Percentiles rank a stretch among this genome's conserved stretches.
Conservation (phyloP, 2,113 vertebrate genomes). For the Petromus typicus region DNA sequence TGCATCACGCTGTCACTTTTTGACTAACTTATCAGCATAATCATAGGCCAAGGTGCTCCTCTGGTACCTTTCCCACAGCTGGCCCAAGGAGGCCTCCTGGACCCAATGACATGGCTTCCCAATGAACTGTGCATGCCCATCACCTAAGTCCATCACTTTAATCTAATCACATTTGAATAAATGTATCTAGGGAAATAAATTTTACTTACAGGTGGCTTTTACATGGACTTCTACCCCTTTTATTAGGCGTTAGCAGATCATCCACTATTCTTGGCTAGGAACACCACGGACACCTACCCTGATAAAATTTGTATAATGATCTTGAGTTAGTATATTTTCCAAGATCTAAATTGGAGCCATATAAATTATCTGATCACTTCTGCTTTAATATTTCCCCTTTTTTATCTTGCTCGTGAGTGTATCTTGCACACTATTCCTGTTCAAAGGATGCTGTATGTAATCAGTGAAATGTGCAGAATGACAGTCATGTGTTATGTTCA, state of each 20-base stretch:
- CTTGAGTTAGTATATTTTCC: not conserved
- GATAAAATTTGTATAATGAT: not conserved
- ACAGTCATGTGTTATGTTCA: not conserved
- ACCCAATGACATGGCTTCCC: not conserved
- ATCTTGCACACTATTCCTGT: not conserved
- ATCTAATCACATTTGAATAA: constrained; percentile 1
- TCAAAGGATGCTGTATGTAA: not conserved
- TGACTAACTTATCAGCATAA: not conserved
- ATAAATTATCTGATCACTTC: not conserved
- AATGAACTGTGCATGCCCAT: not conserved
- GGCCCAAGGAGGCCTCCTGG: not conserved
- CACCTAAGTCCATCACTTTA: not conserved
- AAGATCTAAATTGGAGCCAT: not conserved
- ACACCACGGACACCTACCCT: not conserved
- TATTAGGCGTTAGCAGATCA: not conserved
- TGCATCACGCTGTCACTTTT: not conserved
- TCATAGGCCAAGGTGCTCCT: too few species aligned
- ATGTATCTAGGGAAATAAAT: not conserved
- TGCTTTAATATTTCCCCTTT: not conserved
- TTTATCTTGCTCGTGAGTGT: not conserved
- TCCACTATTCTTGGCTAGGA: not conserved
- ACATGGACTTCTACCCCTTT: not conserved
- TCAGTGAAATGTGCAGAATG: not conserved
- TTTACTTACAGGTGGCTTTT: constrained; percentile 1
- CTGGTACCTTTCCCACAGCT: not conserved